Conservation (phyloP, 2,888 invertebrate species). For the Liodrosophila aerea region DNA sequence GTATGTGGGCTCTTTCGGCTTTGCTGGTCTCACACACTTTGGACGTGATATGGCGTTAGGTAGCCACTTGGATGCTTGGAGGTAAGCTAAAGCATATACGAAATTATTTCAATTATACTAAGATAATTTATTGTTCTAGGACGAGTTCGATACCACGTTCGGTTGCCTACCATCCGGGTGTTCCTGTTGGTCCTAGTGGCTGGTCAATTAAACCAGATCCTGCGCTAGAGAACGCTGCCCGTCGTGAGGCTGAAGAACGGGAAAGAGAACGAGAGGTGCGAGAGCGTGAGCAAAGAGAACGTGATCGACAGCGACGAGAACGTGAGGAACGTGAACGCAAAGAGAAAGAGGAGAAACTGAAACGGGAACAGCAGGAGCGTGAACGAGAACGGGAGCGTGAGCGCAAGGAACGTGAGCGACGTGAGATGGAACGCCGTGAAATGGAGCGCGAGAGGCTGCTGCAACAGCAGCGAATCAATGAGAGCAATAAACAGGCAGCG, state of each 20-base stretch:
- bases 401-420: constrained; percentile 84
- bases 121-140: constrained; percentile 19
- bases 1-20: constrained; percentile 88
- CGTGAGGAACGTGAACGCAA: constrained; percentile 82
- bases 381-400: constrained; percentile 85
- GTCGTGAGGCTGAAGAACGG: constrained; percentile 85
- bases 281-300: constrained; percentile 82
- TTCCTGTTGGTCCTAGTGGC: constrained; percentile 81
- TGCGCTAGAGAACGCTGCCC: constrained; percentile 84
- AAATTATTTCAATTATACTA: no score
- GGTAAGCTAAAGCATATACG: no score
- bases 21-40: constrained; percentile 88
- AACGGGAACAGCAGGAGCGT: constrained; percentile 84
- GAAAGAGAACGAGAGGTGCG: constrained; percentile 82
- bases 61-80: constrained; percentile 86
- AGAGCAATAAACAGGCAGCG: constrained; percentile 82
- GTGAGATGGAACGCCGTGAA: constrained; percentile 85
- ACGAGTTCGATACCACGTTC: constrained; percentile 84
- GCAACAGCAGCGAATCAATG: constrained; percentile 84
- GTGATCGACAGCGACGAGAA: constrained; percentile 82
- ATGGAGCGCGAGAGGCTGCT: constrained; percentile 86
- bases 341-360: constrained; percentile 84
- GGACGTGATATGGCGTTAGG: constrained; percentile 85
- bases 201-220: constrained; percentile 88
- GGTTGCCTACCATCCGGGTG: constrained; percentile 84